phyloP scores from a whole-genome alignment of 2,888 invertebrate species.

The Scaptomyza cyrtandrae region DNA sequence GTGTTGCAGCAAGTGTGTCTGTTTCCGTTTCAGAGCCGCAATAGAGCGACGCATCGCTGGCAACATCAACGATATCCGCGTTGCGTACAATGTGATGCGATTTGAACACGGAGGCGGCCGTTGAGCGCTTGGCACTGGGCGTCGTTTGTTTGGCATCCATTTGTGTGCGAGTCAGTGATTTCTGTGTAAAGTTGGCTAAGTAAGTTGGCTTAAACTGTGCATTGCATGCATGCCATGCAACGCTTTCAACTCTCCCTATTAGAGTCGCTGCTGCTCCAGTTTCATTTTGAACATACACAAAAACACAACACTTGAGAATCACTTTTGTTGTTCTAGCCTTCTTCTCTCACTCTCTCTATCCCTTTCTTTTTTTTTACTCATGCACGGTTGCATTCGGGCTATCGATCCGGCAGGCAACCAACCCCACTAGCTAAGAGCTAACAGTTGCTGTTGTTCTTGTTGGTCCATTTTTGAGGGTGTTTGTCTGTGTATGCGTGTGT shows the following conservation, averaged over 20 bases:
- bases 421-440: constrained; percentile 48
- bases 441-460: constrained; percentile 30
- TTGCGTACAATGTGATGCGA: constrained; percentile 72
- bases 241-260: constrained; percentile 2
- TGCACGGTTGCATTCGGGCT: constrained; percentile 71
- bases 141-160: constrained; percentile 72
- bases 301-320: constrained; percentile 23
- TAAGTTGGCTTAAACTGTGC: constrained; percentile 40
- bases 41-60: constrained; percentile 83
- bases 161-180: constrained; percentile 33
- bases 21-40: constrained; percentile 72
- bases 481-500: constrained; percentile 8
- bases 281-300: constrained; percentile 24
- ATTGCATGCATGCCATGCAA: constrained; percentile 22
- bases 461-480: constrained; percentile 33
- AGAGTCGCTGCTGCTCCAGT: constrained; percentile 54
- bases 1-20: constrained; percentile 29
- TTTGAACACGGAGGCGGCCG: constrained; percentile 68
- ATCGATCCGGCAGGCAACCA: constrained; percentile 63
- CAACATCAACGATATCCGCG: constrained; percentile 83
- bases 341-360: constrained; percentile 3
- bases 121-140: constrained; percentile 65
- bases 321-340: constrained; percentile 36
- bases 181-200: constrained; percentile 35
- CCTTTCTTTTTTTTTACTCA: constrained; percentile 56